Evolutionary conservation across 2,888 invertebrate genomes (phyloP).

Genomic region (Megastigmus dorsalis): DNA sequence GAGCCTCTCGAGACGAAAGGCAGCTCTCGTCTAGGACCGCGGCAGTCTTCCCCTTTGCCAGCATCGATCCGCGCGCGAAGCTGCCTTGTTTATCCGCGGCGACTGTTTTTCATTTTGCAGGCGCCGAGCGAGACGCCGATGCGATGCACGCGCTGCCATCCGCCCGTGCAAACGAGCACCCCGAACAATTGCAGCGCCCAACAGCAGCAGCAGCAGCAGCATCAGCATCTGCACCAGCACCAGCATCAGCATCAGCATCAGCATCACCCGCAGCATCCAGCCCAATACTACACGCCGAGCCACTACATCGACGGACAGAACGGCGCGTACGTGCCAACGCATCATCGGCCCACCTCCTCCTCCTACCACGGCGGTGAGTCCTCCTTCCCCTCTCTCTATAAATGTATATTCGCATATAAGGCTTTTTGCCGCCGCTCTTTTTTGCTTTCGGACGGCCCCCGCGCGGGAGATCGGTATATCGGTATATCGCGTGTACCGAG

Average conservation of each 20-base stretch:
- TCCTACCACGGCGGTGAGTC: slow-evolving; percentile 71
- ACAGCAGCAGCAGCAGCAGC: slow-evolving; percentile 28
- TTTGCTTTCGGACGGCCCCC: no score
- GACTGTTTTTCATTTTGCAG: no score
- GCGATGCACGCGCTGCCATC: slow-evolving; percentile 70
- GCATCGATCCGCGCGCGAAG: no score
- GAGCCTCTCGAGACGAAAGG: no score
- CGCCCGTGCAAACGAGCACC: slow-evolving; percentile 65
- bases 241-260: slow-evolving; percentile 29
- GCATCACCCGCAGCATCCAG: slow-evolving; percentile 56
- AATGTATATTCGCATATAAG: no score
- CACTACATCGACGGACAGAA: slow-evolving; percentile 67
- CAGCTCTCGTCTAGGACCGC: no score
- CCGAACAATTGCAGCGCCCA: slow-evolving; percentile 64
- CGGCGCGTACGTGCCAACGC: slow-evolving; percentile 60
- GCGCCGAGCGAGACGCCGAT: slow-evolving; percentile 63
- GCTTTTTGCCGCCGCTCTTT: no score
- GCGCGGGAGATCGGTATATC: no score
- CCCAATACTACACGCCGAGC: slow-evolving; percentile 70
- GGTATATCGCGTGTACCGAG: no score
- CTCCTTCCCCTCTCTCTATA: no score
- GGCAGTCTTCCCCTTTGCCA: no score
- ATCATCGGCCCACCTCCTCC: slow-evolving; percentile 64
- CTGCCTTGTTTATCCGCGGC: no score
- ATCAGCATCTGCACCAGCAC: slow-evolving; percentile 56